A percentile compares a stretch with the other conserved stretches of the same genome.
These are phyloP conservation scores for Gouania willdenowi DNA, from an alignment of 2,797 vertebrate species.

Conservation along the genomic window DNA sequence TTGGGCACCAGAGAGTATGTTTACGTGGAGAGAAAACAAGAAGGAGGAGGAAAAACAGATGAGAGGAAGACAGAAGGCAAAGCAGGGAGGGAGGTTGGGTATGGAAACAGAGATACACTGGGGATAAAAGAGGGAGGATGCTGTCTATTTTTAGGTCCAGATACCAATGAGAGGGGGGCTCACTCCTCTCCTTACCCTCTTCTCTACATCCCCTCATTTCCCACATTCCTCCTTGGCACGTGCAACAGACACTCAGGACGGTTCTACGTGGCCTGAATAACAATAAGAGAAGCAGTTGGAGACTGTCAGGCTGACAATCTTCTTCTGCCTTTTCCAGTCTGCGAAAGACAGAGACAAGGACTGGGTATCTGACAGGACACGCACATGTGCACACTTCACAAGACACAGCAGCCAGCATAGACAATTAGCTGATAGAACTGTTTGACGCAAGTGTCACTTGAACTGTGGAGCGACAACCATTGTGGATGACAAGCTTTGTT, in stretches of 20 bases:
- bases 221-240: conserved; percentile 68
- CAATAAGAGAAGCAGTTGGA: conserved; percentile 70
- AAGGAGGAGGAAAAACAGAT: conserved; percentile 19
- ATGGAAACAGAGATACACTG: conserved; percentile 46
- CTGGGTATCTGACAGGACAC: conserved; percentile 44
- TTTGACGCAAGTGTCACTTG: conserved; percentile 42
- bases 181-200: conserved; percentile 29
- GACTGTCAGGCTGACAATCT: conserved; percentile 65
- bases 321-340: conserved; percentile 60
- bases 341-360: conserved; percentile 45
- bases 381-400: conserved; percentile 38
- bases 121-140: conserved; percentile 59
- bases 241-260: conserved; percentile 60
- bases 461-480: conserved; percentile 34
- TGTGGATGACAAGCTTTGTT: conserved; percentile 24
- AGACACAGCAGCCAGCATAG: conserved; percentile 32
- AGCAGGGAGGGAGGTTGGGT: conserved; percentile 18
- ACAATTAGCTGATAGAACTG: conserved; percentile 39
- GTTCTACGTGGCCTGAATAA: conserved; percentile 60
- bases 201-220: conserved; percentile 45
- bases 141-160: conserved; percentile 66
- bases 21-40: conserved; percentile 31
- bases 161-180: conserved; percentile 49
- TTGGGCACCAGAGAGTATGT: conserved; percentile 43
- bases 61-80: conserved; percentile 20